These are phyloP conservation scores for Lontra canadensis DNA, from an alignment of 2,113 vertebrate species.

Conservation along the genomic window DNA sequence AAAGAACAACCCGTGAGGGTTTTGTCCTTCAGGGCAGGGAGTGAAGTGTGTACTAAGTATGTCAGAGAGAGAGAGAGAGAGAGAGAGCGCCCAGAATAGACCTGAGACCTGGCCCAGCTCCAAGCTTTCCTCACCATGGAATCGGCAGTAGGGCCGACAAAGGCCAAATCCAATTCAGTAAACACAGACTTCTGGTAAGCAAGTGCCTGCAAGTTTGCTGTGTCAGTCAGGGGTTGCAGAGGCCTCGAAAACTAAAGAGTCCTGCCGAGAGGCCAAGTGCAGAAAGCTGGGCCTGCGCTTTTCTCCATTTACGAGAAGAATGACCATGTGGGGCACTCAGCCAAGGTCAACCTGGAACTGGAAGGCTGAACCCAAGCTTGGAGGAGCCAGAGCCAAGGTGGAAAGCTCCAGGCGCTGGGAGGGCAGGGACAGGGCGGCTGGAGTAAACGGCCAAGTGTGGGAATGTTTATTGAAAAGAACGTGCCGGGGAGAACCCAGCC, in stretches of 20 bases:
- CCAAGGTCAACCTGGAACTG: conserved; percentile 66
- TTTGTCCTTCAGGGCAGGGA: not conserved
- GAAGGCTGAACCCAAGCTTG: conserved; percentile 13
- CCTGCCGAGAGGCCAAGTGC: conserved; percentile 51
- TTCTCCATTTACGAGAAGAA: conserved; percentile 64
- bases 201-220: not conserved
- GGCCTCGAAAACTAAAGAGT: not conserved
- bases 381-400: conserved; percentile 42
- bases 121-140: not conserved
- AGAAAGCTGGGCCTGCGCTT: conserved; percentile 48
- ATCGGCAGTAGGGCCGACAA: not conserved
- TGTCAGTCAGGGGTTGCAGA: not conserved
- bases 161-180: conserved; percentile 40
- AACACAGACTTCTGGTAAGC: conserved; percentile 33
- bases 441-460: conserved; percentile 66
- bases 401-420: conserved; percentile 67
- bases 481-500: conserved; percentile 59
- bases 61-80: not conserved
- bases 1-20: not conserved
- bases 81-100: not conserved
- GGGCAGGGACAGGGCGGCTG: not conserved
- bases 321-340: conserved; percentile 23
- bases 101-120: not conserved
- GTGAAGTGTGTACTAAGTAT: not conserved
- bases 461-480: conserved; percentile 71